These are phyloP conservation scores for Panthera leo DNA, from an alignment of 2,113 vertebrate species.

Conservation along the genomic window DNA sequence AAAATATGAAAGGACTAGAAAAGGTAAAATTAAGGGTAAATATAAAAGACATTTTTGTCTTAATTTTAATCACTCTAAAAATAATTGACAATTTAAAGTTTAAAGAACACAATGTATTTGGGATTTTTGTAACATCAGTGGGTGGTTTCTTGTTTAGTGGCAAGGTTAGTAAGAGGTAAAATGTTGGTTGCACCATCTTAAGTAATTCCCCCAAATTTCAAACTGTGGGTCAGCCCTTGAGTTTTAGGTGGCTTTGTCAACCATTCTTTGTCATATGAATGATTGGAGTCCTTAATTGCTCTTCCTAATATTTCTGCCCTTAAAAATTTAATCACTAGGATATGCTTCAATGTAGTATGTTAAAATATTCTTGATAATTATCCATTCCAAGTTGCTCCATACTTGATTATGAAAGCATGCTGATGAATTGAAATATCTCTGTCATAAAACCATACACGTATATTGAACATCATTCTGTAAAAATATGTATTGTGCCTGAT, in stretches of 20 bases:
- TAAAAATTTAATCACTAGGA: background rate
- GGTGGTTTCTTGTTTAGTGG: background rate
- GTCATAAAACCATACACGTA: background rate
- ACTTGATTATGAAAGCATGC: background rate
- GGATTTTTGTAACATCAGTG: background rate
- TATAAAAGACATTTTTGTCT: background rate
- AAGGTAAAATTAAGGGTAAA: background rate
- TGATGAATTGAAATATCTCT: background rate
- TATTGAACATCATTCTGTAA: background rate
- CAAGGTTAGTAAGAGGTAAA: background rate
- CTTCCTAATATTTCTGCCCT: background rate
- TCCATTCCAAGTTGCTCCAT: background rate
- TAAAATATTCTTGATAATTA: background rate
- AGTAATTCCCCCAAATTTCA: background rate
- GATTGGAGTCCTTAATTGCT: background rate
- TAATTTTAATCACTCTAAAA: background rate
- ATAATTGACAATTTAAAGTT: background rate
- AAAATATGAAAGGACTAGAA: background rate
- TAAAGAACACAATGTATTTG: background rate
- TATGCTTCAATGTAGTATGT: background rate
- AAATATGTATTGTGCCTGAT: background rate
- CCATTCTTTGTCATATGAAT: background rate
- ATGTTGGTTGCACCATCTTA: background rate
- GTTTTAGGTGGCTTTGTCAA: background rate
- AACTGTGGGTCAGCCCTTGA: background rate